These are phyloP conservation scores for Ammospiza maritima DNA, from an alignment of 2,797 vertebrate genomes.

Conservation along the genomic window DNA sequence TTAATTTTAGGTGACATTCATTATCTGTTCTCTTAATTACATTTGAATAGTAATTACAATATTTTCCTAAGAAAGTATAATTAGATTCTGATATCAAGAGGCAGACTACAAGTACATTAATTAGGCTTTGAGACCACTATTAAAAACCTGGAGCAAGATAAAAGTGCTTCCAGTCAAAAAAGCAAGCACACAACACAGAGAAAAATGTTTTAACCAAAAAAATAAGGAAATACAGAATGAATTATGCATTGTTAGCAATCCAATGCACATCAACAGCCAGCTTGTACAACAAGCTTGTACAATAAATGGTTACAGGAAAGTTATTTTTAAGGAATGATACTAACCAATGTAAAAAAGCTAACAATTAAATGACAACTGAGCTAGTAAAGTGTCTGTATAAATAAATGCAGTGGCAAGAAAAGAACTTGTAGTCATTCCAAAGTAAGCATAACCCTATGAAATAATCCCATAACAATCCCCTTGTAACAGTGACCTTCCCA, in stretches of 20 bases:
- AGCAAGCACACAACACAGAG: background rate
- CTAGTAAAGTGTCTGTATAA: background rate
- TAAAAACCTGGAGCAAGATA: background rate
- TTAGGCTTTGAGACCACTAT: background rate
- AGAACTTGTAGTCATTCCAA: background rate
- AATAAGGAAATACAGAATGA: background rate
- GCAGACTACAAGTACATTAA: background rate
- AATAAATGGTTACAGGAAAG: background rate
- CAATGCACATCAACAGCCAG: background rate
- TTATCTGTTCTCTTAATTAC: constrained; percentile 4
- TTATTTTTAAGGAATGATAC: background rate
- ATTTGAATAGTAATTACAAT: background rate
- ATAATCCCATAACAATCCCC: background rate
- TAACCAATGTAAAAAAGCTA: background rate
- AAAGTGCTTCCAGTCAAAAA: background rate
- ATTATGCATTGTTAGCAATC: background rate
- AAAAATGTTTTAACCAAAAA: background rate
- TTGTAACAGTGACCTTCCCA: background rate
- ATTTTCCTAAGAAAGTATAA: background rate
- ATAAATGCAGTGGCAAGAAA: background rate
- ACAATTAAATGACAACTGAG: background rate
- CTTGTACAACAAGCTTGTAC: background rate
- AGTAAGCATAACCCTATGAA: background rate
- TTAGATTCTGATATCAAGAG: background rate
- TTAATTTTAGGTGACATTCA: background rate